These are phyloP conservation scores for Phataginus tetradactyla DNA, from an alignment of 2,797 vertebrate genomes.

Conservation along the genomic window DNA sequence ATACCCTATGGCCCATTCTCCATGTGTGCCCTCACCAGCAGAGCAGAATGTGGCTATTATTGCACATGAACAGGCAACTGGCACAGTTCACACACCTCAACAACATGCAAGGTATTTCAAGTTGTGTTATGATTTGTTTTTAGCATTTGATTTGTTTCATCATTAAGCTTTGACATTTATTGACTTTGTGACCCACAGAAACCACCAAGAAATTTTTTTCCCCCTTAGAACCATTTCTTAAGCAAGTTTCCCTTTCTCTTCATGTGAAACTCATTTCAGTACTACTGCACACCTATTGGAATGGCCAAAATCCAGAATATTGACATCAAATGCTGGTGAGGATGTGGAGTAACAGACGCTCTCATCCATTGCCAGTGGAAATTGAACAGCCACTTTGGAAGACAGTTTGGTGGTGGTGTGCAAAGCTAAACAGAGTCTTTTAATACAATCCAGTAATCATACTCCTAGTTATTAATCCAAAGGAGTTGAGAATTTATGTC, in stretches of 20 bases:
- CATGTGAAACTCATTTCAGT: not conserved
- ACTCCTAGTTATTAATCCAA: not conserved
- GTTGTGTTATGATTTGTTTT: not conserved
- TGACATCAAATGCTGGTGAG: not conserved
- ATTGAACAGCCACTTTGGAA: not conserved
- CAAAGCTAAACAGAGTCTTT: not conserved
- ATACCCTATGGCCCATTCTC: not conserved
- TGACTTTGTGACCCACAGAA: not conserved
- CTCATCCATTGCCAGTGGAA: not conserved
- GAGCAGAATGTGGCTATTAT: not conserved
- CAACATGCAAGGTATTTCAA: not conserved
- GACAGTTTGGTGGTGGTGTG: not conserved
- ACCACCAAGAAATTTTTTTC: not conserved
- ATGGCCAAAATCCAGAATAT: not conserved
- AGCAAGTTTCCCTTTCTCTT: not conserved
- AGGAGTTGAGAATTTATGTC: not conserved
- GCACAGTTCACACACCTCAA: not conserved
- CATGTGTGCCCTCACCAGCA: not conserved
- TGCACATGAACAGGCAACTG: not conserved
- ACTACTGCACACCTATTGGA: not conserved
- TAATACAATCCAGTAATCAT: not conserved
- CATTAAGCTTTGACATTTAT: not conserved
- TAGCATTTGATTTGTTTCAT: not conserved
- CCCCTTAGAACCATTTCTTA: not conserved
- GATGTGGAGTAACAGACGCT: no score